phyloP scores from a whole-genome alignment of 1,140 invertebrate genomes.

The Drosophila baimaii region DNA sequence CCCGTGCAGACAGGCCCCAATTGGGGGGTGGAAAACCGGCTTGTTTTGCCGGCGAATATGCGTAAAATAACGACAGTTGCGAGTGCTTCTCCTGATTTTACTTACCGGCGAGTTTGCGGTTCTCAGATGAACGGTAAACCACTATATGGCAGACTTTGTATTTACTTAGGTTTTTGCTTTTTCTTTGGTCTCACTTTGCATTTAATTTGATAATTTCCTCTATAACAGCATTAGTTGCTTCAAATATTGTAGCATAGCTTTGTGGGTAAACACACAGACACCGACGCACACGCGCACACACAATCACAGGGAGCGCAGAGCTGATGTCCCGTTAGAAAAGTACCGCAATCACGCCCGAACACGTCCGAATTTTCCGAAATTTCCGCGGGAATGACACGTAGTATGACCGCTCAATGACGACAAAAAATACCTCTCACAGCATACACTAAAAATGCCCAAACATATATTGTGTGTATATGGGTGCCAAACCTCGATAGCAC shows the following conservation, averaged over 20 bases:
- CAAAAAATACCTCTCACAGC: too few relatives aligned
- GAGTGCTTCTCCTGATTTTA: constrained; percentile 39
- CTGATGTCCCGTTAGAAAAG: constrained; percentile 13
- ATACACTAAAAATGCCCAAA: too few relatives aligned
- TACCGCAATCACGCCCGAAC: constrained; percentile 24
- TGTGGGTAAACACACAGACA: constrained; percentile 38
- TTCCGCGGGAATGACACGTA: constrained; percentile 14
- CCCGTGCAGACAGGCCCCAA: constrained; percentile 59
- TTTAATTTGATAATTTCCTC: constrained; percentile 32
- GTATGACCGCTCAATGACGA: not conserved
- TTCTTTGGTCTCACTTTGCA: constrained; percentile 17
- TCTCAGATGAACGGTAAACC: constrained; percentile 11
- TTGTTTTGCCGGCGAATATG: constrained; percentile 77
- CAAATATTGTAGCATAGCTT: constrained; percentile 31
- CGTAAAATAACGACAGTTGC: constrained; percentile 48
- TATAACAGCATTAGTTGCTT: constrained; percentile 41
- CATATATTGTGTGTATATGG: too few relatives aligned
- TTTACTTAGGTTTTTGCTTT: constrained; percentile 8
- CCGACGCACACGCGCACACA: constrained; percentile 20
- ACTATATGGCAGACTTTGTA: constrained; percentile 7
- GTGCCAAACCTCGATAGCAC: too few relatives aligned
- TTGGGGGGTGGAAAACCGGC: constrained; percentile 37
- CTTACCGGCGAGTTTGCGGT: constrained; percentile 55
- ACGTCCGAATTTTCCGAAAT: constrained; percentile 5
- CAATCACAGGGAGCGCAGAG: constrained; percentile 9